These are phyloP conservation scores for Linurgus olivaceus DNA, from an alignment of 2,797 vertebrate species.

Conservation along the genomic window DNA sequence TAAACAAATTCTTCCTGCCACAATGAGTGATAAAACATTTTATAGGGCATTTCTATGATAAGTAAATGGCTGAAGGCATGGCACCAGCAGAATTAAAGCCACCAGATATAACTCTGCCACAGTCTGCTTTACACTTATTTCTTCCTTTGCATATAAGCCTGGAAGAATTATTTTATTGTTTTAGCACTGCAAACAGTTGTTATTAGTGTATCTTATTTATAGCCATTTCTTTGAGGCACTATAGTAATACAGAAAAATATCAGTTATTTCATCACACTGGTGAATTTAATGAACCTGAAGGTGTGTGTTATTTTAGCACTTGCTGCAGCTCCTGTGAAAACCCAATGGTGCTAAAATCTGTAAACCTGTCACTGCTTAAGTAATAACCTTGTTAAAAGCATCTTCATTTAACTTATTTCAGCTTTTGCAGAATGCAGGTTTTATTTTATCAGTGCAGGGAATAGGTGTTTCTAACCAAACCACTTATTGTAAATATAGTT, in stretches of 20 bases:
- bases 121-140: slow-evolving; percentile 58
- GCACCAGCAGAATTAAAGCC: slow-evolving; percentile 48
- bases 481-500: slow-evolving; percentile 81
- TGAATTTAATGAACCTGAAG: slow-evolving; percentile 89
- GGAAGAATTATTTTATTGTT: slow-evolving; percentile 77
- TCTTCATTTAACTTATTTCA: slow-evolving; percentile 83
- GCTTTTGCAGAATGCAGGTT: slow-evolving; percentile 76
- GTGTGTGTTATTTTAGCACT: slow-evolving; percentile 94
- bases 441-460: slow-evolving; percentile 76
- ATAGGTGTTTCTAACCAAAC: slow-evolving; percentile 78
- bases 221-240: slow-evolving; percentile 75
- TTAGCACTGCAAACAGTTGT: slow-evolving; percentile 75
- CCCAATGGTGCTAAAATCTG: slow-evolving; percentile 88
- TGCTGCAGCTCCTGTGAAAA: slow-evolving; percentile 82
- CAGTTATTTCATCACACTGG: slow-evolving; percentile 81
- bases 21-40: slow-evolving; percentile 49
- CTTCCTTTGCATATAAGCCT: slow-evolving; percentile 67
- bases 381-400: slow-evolving; percentile 83
- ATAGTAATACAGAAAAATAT: slow-evolving; percentile 80
- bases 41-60: slow-evolving; percentile 50
- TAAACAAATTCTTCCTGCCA: slow-evolving; percentile 56
- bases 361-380: slow-evolving; percentile 86
- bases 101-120: slow-evolving; percentile 26
- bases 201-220: slow-evolving; percentile 81
- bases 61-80: slow-evolving; percentile 48